Percentiles rank a stretch among this genome's conserved stretches.
Conservation (phyloP, 2,797 vertebrate genomes). For the Aselliscus stoliczkanus region DNA sequence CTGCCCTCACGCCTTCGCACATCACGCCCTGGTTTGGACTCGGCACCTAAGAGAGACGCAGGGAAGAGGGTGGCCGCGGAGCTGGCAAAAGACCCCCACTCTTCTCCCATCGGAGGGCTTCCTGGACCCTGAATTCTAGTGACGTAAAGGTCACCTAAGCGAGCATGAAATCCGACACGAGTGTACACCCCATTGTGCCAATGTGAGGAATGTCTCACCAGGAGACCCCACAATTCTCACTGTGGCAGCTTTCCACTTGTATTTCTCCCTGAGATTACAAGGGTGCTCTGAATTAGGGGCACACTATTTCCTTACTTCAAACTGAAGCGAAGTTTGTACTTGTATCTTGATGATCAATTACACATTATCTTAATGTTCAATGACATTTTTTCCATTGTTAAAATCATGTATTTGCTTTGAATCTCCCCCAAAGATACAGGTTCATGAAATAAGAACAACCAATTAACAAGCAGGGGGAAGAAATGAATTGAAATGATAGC, state of each 20-base stretch:
- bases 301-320: too few species aligned
- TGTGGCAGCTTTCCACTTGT: too few species aligned
- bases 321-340: fast-evolving
- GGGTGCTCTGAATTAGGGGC: neutral
- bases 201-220: fast-evolving
- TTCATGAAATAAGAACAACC: neutral
- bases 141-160: too few species aligned
- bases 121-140: neutral
- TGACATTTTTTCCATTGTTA: neutral
- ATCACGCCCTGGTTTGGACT: neutral
- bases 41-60: fast-evolving
- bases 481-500: neutral
- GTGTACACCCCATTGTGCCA: fast-evolving
- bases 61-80: fast-evolving
- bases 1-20: neutral
- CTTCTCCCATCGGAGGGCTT: neutral
- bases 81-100: fast-evolving
- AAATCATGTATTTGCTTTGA: neutral
- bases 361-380: too few species aligned
- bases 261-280: neutral
- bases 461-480: neutral
- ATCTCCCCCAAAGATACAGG: neutral
- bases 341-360: neutral
- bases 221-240: fast-evolving
- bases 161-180: fast-evolving